phyloP scores from a whole-genome alignment of 2,113 vertebrate species.

The Lampris megalopsis region DNA sequence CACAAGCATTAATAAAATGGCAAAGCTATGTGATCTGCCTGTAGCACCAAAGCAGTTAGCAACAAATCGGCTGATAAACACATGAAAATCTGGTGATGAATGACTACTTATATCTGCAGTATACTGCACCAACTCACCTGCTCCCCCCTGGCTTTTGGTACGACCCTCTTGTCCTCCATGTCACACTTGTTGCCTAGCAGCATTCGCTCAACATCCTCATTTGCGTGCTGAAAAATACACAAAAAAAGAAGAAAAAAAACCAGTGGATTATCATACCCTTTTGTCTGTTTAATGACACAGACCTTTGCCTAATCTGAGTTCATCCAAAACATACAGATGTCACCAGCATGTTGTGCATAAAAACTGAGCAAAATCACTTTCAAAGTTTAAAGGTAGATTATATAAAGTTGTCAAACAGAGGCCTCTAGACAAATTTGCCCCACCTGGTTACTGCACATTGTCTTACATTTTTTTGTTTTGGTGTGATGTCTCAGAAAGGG shows the following conservation, averaged over 20 bases:
- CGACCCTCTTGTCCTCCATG: conserved; percentile 98
- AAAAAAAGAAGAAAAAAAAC: conserved; percentile 21
- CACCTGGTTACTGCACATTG: no score
- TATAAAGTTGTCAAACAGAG: no score
- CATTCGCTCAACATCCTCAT: conserved; percentile 99
- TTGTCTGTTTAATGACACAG: neutral
- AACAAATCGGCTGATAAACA: conserved; percentile 1
- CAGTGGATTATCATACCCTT: neutral
- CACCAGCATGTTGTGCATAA: no score
- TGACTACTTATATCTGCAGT: neutral
- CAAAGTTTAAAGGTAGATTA: no score
- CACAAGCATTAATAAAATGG: no score
- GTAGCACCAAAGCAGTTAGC: neutral
- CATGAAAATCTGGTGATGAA: neutral
- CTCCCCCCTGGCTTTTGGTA: conserved; percentile 97
- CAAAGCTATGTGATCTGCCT: neutral
- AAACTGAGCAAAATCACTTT: no score
- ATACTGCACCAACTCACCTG: conserved; percentile 85
- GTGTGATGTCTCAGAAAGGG: no score
- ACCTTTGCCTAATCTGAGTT: neutral
- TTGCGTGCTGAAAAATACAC: conserved; percentile 89
- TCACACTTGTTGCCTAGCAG: conserved; percentile 99
- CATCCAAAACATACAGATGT: no score
- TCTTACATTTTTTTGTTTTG: no score
- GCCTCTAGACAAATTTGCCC: no score